These are phyloP conservation scores for Stichopus horrens DNA, from an alignment of 53 echinoderm and acorn worm genomes.

Conservation along the genomic window DNA sequence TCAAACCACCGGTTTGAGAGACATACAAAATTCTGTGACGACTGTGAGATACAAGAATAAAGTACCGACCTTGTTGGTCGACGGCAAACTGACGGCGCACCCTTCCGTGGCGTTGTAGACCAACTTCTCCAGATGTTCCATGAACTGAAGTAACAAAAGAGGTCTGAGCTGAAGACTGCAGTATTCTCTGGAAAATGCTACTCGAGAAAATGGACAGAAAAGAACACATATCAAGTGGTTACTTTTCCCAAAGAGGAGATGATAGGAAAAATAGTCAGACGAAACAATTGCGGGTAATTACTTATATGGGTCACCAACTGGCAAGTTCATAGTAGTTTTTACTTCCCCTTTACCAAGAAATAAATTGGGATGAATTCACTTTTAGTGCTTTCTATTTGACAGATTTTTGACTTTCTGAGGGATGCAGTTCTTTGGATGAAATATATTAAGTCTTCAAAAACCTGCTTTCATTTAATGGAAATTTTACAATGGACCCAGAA, in stretches of 20 bases:
- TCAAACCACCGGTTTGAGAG: no score
- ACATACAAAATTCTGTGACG: no score
- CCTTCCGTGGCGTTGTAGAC: constrained; percentile 98
- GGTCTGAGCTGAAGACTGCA: constrained; percentile 73
- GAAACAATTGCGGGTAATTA: background rate
- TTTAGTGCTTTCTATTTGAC: no score
- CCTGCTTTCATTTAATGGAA: no score
- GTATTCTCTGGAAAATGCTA: constrained; percentile 77
- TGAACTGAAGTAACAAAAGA: constrained; percentile 81
- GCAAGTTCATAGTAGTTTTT: no score
- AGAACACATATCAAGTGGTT: background rate
- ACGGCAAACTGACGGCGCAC: constrained; percentile 78
- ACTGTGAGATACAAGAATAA: background rate
- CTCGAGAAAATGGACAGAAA: background rate
- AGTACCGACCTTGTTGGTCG: constrained; percentile 68
- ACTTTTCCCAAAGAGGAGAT: background rate
- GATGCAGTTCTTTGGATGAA: no score
- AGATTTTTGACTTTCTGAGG: no score
- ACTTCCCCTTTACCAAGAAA: no score
- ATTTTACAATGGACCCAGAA: no score
- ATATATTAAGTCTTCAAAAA: no score
- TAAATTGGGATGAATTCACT: background rate
- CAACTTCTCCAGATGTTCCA: constrained; percentile 89
- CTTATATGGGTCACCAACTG: no score
- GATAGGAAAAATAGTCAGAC: background rate